Base-by-base conservation (phyloP, 2,797 vertebrate species). In the Artibeus lituratus region DNA sequence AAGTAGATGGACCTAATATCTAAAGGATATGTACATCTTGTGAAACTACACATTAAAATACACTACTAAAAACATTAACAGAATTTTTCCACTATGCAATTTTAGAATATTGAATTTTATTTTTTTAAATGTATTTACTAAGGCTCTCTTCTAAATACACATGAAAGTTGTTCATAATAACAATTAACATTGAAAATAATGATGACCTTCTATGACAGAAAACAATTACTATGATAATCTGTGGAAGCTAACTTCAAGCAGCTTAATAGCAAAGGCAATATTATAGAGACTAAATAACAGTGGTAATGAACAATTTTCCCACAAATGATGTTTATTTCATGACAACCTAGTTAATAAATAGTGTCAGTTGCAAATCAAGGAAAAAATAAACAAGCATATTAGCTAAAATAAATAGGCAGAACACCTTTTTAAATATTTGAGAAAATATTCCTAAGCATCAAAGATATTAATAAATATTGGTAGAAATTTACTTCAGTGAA, bases 121-220 rank as follows among this genome's bases (percentile, higher is more conserved):
- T 92, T 51, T 81, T 94, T 2, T 29, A 57, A 92, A 72, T 1
- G 2, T 47, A 72, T 82, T 94, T 97, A 70, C 42, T n/a, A 37
- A 87, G 18, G 0, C 1, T 78, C 97, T 96, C 59, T 87, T n/a
- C 7, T 96, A 39, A 93, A 55, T 76, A 90, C 70, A 62, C 24
- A 88, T 85, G 69, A 96, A 95, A 96, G 92, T 97, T 26, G 16
- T 35, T 78, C 69, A 88, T 55, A 57, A 53, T 91, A 96, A 95
- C 83, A 95, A 59, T 91, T 97, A 91, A 97, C 97, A 97, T 91
- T 92, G 22, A 94, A 95, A 96, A 87, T 96, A 96, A 97, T 91
- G 0, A 88, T 88, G 11, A 90, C 69, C 18, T 94, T 92, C 59
- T 95, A n/a, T 96, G 95, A 96, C 74, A 62, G 47, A 59, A 97